A percentile compares a stretch with the other conserved stretches of the same genome.
Evolutionary conservation across 1,140 invertebrate genomes (phyloP).

Genomic region (Trichonephila clavata): DNA sequence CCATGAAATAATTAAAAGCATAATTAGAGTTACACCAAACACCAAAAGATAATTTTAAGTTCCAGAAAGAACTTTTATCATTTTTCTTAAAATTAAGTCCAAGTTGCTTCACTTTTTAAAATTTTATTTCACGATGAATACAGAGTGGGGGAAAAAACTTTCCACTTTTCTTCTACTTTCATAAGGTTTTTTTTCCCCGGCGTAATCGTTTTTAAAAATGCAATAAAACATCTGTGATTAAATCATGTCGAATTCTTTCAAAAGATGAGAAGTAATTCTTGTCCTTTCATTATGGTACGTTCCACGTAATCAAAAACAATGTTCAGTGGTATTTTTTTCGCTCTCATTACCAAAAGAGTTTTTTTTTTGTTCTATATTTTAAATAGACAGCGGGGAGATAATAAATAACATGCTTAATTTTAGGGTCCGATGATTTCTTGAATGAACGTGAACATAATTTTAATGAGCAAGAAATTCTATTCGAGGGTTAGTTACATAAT

Average conservation of each 20-base stretch:
- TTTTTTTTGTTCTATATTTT: background rate
- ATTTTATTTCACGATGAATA: background rate
- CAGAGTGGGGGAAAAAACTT: background rate
- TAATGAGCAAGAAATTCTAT: constrained; percentile 32
- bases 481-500: background rate
- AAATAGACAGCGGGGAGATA: constrained; percentile 9
- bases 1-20: background rate
- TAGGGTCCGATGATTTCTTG: constrained; percentile 24
- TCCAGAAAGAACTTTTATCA: background rate
- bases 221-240: constrained; percentile 15
- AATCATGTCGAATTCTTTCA: constrained; percentile 8
- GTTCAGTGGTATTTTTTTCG: background rate
- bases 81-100: background rate
- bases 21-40: background rate
- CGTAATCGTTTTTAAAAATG: background rate
- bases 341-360: constrained; percentile 16
- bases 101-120: background rate
- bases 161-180: background rate
- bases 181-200: background rate
- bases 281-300: constrained; percentile 8
- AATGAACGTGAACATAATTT: constrained; percentile 14
- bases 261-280: constrained; percentile 28
- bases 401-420: constrained; percentile 42
- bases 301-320: constrained; percentile 32
- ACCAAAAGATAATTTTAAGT: background rate